These are phyloP conservation scores for Andrena fulva DNA, from an alignment of 2,888 invertebrate species.

Conservation along the genomic window DNA sequence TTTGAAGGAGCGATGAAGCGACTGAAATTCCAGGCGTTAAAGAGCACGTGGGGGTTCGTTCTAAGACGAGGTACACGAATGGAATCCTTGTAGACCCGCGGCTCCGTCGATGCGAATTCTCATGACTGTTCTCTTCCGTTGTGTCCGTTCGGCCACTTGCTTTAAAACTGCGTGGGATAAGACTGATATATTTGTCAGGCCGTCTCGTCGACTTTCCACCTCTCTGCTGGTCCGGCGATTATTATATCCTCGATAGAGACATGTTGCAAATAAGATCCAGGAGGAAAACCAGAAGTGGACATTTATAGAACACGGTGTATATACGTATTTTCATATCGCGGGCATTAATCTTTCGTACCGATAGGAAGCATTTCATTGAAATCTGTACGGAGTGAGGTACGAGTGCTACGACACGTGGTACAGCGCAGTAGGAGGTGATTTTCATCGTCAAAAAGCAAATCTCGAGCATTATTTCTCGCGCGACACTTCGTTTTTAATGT, in stretches of 20 bases:
- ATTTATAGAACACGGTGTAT: not conserved
- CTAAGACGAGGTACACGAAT: not conserved
- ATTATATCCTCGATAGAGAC: constrained; percentile 43
- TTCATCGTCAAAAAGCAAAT: too few relatives aligned
- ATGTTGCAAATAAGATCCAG: constrained; percentile 34
- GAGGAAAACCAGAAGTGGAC: not conserved
- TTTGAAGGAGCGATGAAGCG: not conserved
- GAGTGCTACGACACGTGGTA: too few relatives aligned
- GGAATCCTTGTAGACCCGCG: not conserved
- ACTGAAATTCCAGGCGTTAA: not conserved
- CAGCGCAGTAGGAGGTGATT: not conserved
- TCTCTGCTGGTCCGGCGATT: constrained; percentile 40
- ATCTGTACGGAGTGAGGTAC: not conserved
- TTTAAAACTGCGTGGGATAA: constrained; percentile 66
- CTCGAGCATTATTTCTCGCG: not conserved
- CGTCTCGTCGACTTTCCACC: constrained; percentile 59
- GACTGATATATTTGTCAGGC: constrained; percentile 74
- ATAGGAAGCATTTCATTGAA: not conserved
- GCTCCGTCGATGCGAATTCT: constrained; percentile 31
- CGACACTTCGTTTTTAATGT: not conserved
- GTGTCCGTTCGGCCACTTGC: constrained; percentile 47
- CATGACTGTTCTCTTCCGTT: constrained; percentile 43
- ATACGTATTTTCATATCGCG: not conserved
- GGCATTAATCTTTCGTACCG: too few relatives aligned
- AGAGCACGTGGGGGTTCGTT: constrained; percentile 18